Evolutionary conservation across 2,888 invertebrate species (phyloP).

Genomic region (Bombylius major): DNA sequence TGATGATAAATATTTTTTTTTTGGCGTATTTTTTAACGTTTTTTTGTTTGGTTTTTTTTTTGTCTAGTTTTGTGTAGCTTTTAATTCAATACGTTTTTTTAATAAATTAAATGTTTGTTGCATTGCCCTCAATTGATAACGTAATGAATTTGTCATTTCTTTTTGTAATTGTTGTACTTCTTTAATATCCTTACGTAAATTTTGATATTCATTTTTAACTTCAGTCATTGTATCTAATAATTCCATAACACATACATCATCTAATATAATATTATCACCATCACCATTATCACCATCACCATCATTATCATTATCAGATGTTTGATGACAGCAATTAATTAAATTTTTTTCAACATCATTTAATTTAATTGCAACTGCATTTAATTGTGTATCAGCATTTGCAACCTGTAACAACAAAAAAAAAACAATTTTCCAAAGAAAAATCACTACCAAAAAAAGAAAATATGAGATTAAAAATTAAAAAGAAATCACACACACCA

Average conservation of each 20-base stretch:
- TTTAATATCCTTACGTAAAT: slow-evolving; percentile 60
- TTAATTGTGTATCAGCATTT: slow-evolving; percentile 57
- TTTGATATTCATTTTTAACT: slow-evolving; percentile 67
- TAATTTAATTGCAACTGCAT: slow-evolving; percentile 60
- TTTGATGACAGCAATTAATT: slow-evolving; percentile 2
- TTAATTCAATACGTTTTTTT: slow-evolving; percentile 51
- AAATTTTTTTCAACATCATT: slow-evolving; percentile 51
- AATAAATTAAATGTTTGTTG: slow-evolving; percentile 62
- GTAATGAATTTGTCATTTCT: slow-evolving; percentile 62
- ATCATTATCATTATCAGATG: slow-evolving; percentile 15
- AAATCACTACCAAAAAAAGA: neutral
- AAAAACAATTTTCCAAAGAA: neutral
- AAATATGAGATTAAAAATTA: too few species aligned
- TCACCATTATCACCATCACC: too few species aligned
- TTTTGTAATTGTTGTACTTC: slow-evolving; percentile 70
- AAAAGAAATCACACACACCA: too few species aligned
- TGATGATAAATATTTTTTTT: too few species aligned
- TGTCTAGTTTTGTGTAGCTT: slow-evolving; percentile 28
- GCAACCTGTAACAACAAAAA: slow-evolving; percentile 46
- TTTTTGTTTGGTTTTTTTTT: too few species aligned
- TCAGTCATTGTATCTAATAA: slow-evolving; percentile 64
- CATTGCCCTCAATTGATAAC: slow-evolving; percentile 50
- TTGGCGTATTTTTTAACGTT: too few species aligned
- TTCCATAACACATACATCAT: slow-evolving; percentile 56
- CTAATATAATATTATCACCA: too few species aligned